A percentile compares a stretch with the other conserved stretches of the same genome.
phyloP scores from a whole-genome alignment of 2,797 vertebrate genomes.

The Neopelma chrysocephalum region DNA sequence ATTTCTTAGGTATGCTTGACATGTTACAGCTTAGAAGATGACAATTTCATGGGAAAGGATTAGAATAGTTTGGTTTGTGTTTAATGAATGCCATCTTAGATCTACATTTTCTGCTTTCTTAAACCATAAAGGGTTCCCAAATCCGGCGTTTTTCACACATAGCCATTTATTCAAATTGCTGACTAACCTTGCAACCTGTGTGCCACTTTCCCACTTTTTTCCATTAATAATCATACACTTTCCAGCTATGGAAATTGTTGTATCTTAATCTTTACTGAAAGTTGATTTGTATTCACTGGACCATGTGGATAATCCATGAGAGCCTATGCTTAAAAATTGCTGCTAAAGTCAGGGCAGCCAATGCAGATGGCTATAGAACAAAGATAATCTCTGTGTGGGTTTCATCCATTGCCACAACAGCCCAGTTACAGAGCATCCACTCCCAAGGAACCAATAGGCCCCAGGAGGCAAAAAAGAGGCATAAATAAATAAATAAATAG shows the following conservation, averaged over 20 bases:
- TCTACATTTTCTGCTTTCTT: not conserved
- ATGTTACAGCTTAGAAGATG: not conserved
- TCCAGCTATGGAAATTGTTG: not conserved
- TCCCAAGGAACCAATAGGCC: not conserved
- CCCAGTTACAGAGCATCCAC: not conserved
- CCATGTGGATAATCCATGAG: conserved; percentile 26
- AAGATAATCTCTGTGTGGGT: not conserved
- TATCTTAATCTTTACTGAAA: not conserved
- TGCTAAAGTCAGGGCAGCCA: not conserved
- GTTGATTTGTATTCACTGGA: conserved; percentile 24
- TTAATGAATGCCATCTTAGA: not conserved
- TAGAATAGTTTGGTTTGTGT: not conserved
- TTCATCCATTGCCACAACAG: not conserved
- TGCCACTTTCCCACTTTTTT: not conserved
- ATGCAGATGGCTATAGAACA: not conserved
- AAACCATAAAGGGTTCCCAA: not conserved
- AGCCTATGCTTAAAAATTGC: conserved; percentile 21
- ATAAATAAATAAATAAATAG: not conserved
- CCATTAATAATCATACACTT: rapidly evolving
- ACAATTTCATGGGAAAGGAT: not conserved
- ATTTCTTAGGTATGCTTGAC: not conserved
- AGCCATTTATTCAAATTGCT: not conserved
- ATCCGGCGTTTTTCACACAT: not conserved
- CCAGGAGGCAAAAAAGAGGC: not conserved
- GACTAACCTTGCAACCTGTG: not conserved